Conservation (phyloP, 2,888 invertebrate genomes). For the Pandemis corylana region DNA sequence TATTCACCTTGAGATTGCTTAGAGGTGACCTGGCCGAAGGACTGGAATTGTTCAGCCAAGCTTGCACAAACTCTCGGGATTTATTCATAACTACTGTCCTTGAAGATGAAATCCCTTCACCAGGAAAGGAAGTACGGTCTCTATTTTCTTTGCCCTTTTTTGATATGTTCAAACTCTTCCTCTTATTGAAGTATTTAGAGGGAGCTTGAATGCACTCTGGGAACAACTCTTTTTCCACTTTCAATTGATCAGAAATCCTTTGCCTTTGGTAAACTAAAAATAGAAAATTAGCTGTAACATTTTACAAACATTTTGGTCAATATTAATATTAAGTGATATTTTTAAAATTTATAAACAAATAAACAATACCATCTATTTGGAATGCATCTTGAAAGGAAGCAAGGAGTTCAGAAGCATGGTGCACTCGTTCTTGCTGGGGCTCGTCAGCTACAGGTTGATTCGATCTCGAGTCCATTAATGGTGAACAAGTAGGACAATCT, state of each 20-base stretch:
- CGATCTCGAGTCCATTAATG: slow-evolving; percentile 47
- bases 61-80: slow-evolving; percentile 61
- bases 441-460: slow-evolving; percentile 52
- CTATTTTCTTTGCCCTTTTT: slow-evolving; percentile 60
- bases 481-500: slow-evolving; percentile 63
- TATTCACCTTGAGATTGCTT: slow-evolving; percentile 66
- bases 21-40: slow-evolving; percentile 64
- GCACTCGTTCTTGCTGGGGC: slow-evolving; percentile 55
- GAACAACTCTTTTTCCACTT: slow-evolving; percentile 73
- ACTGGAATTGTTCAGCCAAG: slow-evolving; percentile 63
- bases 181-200: slow-evolving; percentile 71
- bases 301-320: not conserved
- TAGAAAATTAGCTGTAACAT: slow-evolving; percentile 25
- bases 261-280: slow-evolving; percentile 65
- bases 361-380: slow-evolving; percentile 64
- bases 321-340: slow-evolving; percentile 22
- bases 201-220: slow-evolving; percentile 77
- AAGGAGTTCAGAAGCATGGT: slow-evolving; percentile 59
- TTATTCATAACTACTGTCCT: slow-evolving; percentile 62
- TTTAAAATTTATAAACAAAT: slow-evolving; percentile 14
- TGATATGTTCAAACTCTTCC: slow-evolving; percentile 57
- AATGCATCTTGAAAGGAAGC: slow-evolving; percentile 64
- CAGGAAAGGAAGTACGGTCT: slow-evolving; percentile 54
- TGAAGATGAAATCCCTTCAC: slow-evolving; percentile 57
- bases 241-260: slow-evolving; percentile 67